phyloP scores from a whole-genome alignment of 1,140 invertebrate genomes.

The Conus betulinus region DNA sequence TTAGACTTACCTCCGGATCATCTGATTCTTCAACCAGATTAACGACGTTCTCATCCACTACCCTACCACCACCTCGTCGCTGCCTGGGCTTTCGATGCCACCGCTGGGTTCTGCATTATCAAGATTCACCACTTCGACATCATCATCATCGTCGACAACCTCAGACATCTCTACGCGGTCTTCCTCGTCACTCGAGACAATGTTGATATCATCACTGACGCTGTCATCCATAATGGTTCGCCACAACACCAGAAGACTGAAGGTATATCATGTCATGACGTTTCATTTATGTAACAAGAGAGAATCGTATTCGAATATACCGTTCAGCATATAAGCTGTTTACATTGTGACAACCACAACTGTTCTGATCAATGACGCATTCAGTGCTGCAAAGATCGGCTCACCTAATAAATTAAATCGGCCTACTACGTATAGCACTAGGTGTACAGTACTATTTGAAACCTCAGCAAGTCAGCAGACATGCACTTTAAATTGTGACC shows the following conservation, averaged over 20 bases:
- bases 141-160: background rate
- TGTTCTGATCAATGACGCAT: too few relatives aligned
- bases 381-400: too few relatives aligned
- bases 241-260: background rate
- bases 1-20: background rate
- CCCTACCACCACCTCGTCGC: constrained; percentile 10
- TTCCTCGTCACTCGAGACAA: constrained; percentile 5
- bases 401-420: too few relatives aligned
- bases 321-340: too few relatives aligned
- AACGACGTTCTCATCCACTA: background rate
- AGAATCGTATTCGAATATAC: too few relatives aligned
- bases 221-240: constrained; percentile 8
- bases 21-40: constrained; percentile 3
- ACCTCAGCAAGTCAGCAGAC: too few relatives aligned
- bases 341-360: too few relatives aligned
- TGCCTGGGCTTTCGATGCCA: background rate
- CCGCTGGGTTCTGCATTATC: background rate
- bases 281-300: too few relatives aligned
- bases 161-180: background rate
- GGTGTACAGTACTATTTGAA: too few relatives aligned
- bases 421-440: too few relatives aligned
- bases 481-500: too few relatives aligned
- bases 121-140: background rate
- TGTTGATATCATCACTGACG: constrained; percentile 11
- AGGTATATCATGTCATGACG: too few relatives aligned